phyloP scores from a whole-genome alignment of 1,140 invertebrate genomes.

The Papilio dardanus region DNA sequence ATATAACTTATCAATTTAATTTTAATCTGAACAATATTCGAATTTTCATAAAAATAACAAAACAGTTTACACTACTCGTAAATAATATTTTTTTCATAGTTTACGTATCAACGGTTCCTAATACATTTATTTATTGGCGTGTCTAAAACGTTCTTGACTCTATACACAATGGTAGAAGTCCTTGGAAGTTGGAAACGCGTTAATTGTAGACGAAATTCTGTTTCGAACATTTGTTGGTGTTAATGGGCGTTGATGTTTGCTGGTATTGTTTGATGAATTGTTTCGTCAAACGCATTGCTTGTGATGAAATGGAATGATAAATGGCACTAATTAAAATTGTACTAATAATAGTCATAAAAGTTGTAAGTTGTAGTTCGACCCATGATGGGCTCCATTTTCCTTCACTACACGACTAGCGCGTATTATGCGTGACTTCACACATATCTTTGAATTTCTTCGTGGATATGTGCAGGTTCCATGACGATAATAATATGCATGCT shows the following conservation, averaged over 20 bases:
- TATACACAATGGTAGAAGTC: constrained; percentile 2
- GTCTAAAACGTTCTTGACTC: constrained; percentile 5
- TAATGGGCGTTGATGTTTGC: constrained; percentile 7
- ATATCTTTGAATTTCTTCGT: no score
- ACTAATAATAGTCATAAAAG: no score
- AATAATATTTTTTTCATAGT: background rate
- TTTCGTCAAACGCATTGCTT: background rate
- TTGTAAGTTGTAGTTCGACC: no score
- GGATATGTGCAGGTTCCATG: no score
- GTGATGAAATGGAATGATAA: no score
- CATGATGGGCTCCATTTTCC: no score
- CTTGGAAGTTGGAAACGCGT: constrained; percentile 22
- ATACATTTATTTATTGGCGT: background rate
- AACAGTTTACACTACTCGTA: background rate
- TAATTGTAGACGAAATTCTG: constrained; percentile 13
- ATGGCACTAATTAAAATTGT: no score
- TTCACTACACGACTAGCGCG: no score
- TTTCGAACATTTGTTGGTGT: constrained; percentile 12
- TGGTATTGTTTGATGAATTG: background rate
- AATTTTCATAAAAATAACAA: background rate
- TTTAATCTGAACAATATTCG: background rate
- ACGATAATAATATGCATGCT: no score
- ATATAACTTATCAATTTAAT: background rate
- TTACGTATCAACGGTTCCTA: background rate
- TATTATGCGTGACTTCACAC: no score